Conservation (phyloP, 2,797 vertebrate species). For the Mastacembelus armatus region DNA sequence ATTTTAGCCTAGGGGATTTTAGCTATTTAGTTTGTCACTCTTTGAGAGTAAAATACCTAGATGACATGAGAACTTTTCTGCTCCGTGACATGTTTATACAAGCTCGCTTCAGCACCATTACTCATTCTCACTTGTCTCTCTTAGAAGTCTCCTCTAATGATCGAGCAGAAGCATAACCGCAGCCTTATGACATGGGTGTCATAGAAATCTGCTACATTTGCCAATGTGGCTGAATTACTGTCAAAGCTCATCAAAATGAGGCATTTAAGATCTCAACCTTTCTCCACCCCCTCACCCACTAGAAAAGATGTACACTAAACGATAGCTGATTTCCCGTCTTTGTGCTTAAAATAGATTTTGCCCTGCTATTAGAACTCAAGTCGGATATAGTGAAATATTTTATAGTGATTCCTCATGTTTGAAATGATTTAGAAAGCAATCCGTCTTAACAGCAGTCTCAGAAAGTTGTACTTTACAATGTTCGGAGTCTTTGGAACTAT, state of each 20-base stretch:
- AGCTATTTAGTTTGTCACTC: conserved; percentile 82
- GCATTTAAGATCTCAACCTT: conserved; percentile 74
- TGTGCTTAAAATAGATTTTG: conserved; percentile 69
- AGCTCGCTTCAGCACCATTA: conserved; percentile 80
- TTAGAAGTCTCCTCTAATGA: conserved; percentile 81
- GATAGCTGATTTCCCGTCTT: conserved; percentile 70
- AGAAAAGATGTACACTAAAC: conserved; percentile 72
- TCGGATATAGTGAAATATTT: conserved; percentile 70
- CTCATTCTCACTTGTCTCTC: conserved; percentile 79
- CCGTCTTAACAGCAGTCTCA: conserved; percentile 69
- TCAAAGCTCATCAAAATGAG: conserved; percentile 80
- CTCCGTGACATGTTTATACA: conserved; percentile 81
- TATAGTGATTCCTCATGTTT: conserved; percentile 70
- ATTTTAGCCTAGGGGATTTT: conserved; percentile 76
- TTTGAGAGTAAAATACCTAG: conserved; percentile 75
- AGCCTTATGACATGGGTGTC: conserved; percentile 79
- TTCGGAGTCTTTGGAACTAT: conserved; percentile 74
- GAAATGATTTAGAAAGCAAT: conserved; percentile 79
- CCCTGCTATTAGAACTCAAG: conserved; percentile 63
- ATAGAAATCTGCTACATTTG: conserved; percentile 80
- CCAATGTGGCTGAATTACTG: conserved; percentile 82
- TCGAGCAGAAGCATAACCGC: conserved; percentile 78
- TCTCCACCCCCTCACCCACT: conserved; percentile 70
- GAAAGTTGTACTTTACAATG: conserved; percentile 74
- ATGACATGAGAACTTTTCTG: conserved; percentile 81